Percentiles rank a stretch among this genome's conserved stretches.
These are phyloP conservation scores for Jaculus jaculus DNA, from an alignment of 2,113 vertebrate genomes.

Conservation along the genomic window DNA sequence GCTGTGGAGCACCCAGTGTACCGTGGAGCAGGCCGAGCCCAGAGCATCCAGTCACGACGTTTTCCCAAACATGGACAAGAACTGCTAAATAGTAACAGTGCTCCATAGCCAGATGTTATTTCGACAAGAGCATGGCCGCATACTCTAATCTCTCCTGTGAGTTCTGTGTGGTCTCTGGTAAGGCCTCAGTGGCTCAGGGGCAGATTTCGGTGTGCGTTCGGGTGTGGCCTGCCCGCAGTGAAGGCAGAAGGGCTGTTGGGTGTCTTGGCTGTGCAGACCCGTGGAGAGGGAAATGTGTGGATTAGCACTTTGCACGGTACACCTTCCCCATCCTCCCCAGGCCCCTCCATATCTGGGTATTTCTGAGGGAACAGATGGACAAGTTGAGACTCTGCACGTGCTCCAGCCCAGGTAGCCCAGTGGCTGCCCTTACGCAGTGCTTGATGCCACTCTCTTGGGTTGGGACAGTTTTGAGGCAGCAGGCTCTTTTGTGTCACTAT, in stretches of 20 bases:
- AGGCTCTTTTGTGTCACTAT: not conserved
- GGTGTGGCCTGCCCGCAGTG: too few species aligned
- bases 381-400: rapidly evolving
- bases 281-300: not conserved
- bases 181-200: not conserved
- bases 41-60: not conserved
- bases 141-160: too few species aligned
- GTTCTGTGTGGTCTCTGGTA: not conserved
- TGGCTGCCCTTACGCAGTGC: rapidly evolving
- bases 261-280: not conserved
- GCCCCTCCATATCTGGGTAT: rapidly evolving
- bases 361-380: rapidly evolving
- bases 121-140: too few species aligned
- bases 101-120: not conserved
- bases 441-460: rapidly evolving
- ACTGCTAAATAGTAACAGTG: not conserved
- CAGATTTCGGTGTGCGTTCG: not conserved
- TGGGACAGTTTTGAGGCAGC: not conserved
- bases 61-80: not conserved
- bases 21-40: rapidly evolving
- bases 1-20: not conserved
- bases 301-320: not conserved
- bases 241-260: not conserved
- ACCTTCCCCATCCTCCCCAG: not conserved
- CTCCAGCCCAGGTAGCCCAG: rapidly evolving